Evolutionary conservation across 2,113 vertebrate species (phyloP).

Genomic region (Indicator indicator): DNA sequence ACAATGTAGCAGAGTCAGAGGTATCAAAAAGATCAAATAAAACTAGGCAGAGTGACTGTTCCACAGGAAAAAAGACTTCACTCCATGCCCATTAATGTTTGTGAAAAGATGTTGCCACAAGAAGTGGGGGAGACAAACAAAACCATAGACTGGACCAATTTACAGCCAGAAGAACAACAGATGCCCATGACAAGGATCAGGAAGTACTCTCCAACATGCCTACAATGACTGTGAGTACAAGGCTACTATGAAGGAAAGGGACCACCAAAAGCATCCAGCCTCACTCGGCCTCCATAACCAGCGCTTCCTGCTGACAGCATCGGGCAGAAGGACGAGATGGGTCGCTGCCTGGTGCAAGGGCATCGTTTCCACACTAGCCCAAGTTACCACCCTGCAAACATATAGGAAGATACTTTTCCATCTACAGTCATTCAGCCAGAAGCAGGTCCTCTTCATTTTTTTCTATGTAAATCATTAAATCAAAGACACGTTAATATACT

Average conservation of each 20-base stretch:
- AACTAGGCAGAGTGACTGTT: background rate
- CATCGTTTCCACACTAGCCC: fast-evolving
- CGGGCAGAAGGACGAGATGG: background rate
- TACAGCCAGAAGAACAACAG: background rate
- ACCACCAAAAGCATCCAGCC: background rate
- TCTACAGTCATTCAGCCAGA: background rate
- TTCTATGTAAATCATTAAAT: background rate
- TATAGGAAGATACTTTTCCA: background rate
- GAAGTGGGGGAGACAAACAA: background rate
- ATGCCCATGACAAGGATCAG: background rate
- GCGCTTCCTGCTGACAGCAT: background rate
- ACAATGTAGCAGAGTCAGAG: background rate
- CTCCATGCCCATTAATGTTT: background rate
- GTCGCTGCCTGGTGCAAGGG: background rate
- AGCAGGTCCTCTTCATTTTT: background rate
- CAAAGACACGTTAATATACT: background rate
- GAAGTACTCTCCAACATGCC: background rate
- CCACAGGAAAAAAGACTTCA: background rate
- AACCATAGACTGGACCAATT: background rate
- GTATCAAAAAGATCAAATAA: background rate
- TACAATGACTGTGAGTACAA: background rate
- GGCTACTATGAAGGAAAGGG: background rate
- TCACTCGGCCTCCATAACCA: background rate
- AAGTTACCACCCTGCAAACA: background rate
- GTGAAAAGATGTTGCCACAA: background rate